Evolutionary conservation across 2,888 invertebrate genomes (phyloP).

Genomic region (Thelaira solivaga): DNA sequence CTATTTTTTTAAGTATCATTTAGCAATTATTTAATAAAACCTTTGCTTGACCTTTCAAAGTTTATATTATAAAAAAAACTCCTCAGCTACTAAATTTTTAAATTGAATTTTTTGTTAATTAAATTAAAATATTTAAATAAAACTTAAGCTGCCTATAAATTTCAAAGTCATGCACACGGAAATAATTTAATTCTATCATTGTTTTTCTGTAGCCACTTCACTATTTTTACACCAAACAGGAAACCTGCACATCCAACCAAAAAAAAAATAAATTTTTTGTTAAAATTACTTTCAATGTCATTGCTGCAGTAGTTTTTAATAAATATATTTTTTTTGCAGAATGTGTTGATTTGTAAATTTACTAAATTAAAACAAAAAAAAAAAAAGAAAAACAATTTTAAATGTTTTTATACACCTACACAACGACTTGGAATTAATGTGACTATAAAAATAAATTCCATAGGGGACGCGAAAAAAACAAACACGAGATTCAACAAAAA

Average conservation of each 20-base stretch:
- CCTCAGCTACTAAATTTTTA: no score
- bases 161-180: neutral
- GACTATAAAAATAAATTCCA: conserved; percentile 53
- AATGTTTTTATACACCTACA: conserved; percentile 59
- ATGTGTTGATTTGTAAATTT: conserved; percentile 61
- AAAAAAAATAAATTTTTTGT: neutral
- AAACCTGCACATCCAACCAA: neutral
- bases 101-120: no score
- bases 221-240: neutral
- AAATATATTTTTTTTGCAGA: conserved; percentile 16
- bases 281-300: conserved; percentile 14
- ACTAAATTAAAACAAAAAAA: conserved; percentile 56
- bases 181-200: conserved; percentile 20
- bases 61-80: no score
- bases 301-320: conserved; percentile 22
- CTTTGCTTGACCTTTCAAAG: no score
- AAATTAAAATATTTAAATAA: no score
- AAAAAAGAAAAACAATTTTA: conserved; percentile 61
- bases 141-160: conserved; percentile 2
- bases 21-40: no score
- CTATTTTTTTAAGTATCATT: no score
- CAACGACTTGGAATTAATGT: conserved; percentile 55
- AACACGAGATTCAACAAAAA: conserved; percentile 2
- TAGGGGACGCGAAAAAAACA: neutral
- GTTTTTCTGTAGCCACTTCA: neutral